Evolutionary conservation across 2,113 vertebrate species (phyloP).

Genomic region (Pelvicachromis taeniatus): DNA sequence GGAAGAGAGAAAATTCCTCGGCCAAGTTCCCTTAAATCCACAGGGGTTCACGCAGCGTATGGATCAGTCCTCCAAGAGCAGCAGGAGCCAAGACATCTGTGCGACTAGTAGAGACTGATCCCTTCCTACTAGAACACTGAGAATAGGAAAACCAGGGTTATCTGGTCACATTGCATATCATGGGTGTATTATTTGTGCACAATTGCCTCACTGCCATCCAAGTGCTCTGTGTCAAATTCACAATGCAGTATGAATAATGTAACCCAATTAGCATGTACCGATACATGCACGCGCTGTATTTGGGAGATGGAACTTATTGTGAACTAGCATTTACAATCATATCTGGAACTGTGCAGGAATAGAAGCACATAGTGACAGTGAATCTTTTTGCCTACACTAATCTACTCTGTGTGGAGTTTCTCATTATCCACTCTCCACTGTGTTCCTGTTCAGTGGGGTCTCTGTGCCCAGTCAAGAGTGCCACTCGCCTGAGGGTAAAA

Average conservation of each 20-base stretch:
- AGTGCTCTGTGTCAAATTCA: constrained; percentile 18
- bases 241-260: constrained; percentile 32
- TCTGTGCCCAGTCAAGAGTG: constrained; percentile 53
- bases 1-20: constrained; percentile 51
- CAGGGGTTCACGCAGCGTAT: constrained; percentile 54
- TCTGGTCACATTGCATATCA: constrained; percentile 48
- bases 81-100: constrained; percentile 75
- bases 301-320: constrained; percentile 19
- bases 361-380: not conserved
- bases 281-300: not conserved
- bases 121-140: constrained; percentile 42
- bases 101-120: constrained; percentile 57
- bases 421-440: constrained; percentile 46
- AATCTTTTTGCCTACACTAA: constrained; percentile 3
- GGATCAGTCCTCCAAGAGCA: constrained; percentile 63
- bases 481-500: constrained; percentile 50
- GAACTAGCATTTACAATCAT: constrained; percentile 16
- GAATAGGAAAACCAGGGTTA: constrained; percentile 52
- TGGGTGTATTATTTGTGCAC: constrained; percentile 4
- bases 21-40: constrained; percentile 70
- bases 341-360: constrained; percentile 1
- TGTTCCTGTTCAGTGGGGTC: constrained; percentile 52
- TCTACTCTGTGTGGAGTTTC: constrained; percentile 36
- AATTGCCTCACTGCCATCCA: not conserved
- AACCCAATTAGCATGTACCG: constrained; percentile 26